phyloP scores from a whole-genome alignment of 2,797 vertebrate genomes.

The Hyperoplus immaculatus region DNA sequence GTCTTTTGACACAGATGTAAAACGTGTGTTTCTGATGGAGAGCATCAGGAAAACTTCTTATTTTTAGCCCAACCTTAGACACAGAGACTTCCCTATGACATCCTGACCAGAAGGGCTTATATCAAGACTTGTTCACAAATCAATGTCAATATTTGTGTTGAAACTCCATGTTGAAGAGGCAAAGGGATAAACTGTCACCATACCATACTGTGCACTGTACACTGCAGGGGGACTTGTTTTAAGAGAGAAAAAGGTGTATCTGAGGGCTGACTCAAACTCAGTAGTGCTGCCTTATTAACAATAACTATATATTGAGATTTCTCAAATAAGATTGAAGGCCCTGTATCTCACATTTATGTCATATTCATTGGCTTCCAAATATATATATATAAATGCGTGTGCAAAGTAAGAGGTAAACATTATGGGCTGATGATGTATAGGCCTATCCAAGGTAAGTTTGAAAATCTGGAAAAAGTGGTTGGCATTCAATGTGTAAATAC shows the following conservation, averaged over 20 bases:
- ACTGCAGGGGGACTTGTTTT: constrained; percentile 14
- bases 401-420: constrained; percentile 34
- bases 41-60: constrained; percentile 33
- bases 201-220: constrained; percentile 38
- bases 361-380: constrained; percentile 50
- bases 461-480: constrained; percentile 6
- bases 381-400: constrained; percentile 42
- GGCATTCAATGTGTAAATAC: constrained; percentile 73
- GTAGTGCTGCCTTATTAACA: constrained; percentile 80
- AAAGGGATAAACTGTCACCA: constrained; percentile 42
- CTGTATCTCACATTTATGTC: constrained; percentile 43
- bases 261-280: constrained; percentile 75
- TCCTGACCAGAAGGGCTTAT: constrained; percentile 79
- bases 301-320: constrained; percentile 51
- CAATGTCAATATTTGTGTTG: constrained; percentile 44
- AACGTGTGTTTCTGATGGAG: constrained; percentile 35
- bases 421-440: constrained; percentile 1
- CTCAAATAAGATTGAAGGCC: constrained; percentile 26
- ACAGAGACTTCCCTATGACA: constrained; percentile 49
- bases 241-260: constrained; percentile 37
- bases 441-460: not conserved
- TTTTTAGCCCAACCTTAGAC: constrained; percentile 43
- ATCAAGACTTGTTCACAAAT: constrained; percentile 63
- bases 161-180: constrained; percentile 28
- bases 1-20: constrained; percentile 56